These are phyloP conservation scores for Drosophila suboccidentalis DNA, from an alignment of 2,888 invertebrate genomes.

Conservation along the genomic window DNA sequence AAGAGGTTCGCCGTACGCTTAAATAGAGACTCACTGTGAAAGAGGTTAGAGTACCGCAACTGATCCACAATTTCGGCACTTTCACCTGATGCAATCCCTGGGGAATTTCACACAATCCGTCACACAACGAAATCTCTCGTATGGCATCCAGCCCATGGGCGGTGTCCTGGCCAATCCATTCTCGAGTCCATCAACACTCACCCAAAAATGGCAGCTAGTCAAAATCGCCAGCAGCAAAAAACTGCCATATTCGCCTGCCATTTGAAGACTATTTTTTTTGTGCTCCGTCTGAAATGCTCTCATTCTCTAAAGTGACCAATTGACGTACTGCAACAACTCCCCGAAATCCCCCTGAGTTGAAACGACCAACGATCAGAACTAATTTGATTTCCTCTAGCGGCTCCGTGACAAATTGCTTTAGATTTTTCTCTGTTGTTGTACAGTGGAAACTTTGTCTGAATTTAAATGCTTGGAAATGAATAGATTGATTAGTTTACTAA, in stretches of 20 bases:
- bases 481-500: too few relatives aligned
- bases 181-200: slow-evolving; percentile 83
- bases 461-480: too few relatives aligned
- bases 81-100: slow-evolving; percentile 88
- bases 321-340: not conserved
- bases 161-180: slow-evolving; percentile 89
- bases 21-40: slow-evolving; percentile 88
- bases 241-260: slow-evolving; percentile 14
- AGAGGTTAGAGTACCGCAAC: not conserved
- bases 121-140: slow-evolving; percentile 88
- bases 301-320: not conserved
- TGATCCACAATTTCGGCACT: not conserved
- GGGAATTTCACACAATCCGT: slow-evolving; percentile 88
- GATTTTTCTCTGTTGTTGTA: not conserved
- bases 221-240: slow-evolving; percentile 10
- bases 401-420: not conserved
- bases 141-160: slow-evolving; percentile 90
- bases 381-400: slow-evolving; percentile 14
- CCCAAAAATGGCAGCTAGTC: not conserved
- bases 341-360: not conserved
- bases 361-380: slow-evolving; percentile 1
- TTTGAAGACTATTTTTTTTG: slow-evolving; percentile 14
- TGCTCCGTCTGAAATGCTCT: not conserved
- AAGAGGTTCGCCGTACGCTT: slow-evolving; percentile 88
- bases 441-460: not conserved